Base-by-base conservation (phyloP, 2,888 invertebrate genomes). In the Dicroscelio sp. region DNA sequence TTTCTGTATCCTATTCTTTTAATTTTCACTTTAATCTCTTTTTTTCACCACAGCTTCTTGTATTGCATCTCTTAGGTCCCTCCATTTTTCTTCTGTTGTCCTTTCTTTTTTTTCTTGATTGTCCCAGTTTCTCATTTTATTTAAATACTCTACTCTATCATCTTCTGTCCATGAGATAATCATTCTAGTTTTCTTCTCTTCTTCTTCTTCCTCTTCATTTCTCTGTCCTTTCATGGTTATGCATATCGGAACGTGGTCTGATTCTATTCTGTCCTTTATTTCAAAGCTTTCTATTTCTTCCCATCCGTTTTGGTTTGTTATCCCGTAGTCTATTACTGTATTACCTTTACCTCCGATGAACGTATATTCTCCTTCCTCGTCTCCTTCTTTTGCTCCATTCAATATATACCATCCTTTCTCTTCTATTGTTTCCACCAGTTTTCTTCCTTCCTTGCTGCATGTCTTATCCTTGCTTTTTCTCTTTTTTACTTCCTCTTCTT, bases 181-280 rank as follows among this genome's bases (percentile, higher is more conserved):
- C 27, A 23, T 31, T 52, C 33, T 63, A 23, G n/a, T n/a, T 60
- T 55, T 55, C n/a, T 60, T 76, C 25, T 35, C 14, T 63, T 60
- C 27, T 12, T 55, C 20, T 27, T 38, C 58, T 63, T 31, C 63
- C 25, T 31, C 30, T 60, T 69, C 43, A 14, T 27, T 17, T 14
- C 2, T 31, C 17, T 33, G 1, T 23, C 31, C 48, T 33, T n/a
- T 20, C 20, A 63, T 5, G 17, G 23, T 63, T 52, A 84, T 33
- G 31, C 60, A 30, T 25, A 84, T 17, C n/a, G 73, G 83, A 17
- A 35, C 63, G n/a, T 84, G 83, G 31, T 84, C 83, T 33, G 63
- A 84, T 0, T 84, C 83, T 25, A 75, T 27, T 38, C 73, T 73
- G 1, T 71, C 71, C 23, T 30, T 25, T 35, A 79, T 33, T 25